Conservation (phyloP, 2,797 vertebrate genomes). For the Sebastes steindachneri region DNA sequence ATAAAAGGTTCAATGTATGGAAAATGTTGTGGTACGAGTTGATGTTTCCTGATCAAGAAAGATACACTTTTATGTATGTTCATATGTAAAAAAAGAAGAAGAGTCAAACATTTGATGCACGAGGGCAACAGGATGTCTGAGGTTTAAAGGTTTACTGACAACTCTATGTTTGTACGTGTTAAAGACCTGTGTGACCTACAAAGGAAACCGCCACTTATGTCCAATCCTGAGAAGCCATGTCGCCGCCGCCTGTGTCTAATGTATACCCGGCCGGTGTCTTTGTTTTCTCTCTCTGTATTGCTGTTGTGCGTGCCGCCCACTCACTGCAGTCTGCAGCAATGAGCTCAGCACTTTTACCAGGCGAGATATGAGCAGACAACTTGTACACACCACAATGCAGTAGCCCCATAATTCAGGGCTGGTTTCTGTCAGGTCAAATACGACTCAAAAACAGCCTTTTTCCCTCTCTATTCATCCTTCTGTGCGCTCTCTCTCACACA, state of each 20-base stretch:
- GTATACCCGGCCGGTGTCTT: not conserved
- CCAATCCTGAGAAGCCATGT: not conserved
- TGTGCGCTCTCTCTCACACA: not conserved
- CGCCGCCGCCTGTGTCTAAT: not conserved
- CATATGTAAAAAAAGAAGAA: not conserved
- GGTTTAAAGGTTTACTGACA: not conserved
- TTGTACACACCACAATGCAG: constrained; percentile 22
- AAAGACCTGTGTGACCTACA: not conserved
- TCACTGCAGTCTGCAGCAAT: constrained; percentile 50
- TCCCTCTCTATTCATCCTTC: not conserved
- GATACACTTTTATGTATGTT: not conserved
- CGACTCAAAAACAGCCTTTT: not conserved
- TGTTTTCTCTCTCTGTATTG: not conserved
- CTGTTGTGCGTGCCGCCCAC: constrained; percentile 48
- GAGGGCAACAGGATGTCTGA: not conserved
- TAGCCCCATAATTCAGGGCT: constrained; percentile 11
- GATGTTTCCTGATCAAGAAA: not conserved
- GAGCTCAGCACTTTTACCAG: constrained; percentile 49
- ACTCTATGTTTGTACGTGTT: fast-evolving
- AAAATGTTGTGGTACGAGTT: not conserved
- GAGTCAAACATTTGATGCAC: not conserved
- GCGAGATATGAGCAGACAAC: constrained; percentile 31
- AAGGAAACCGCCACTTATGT: not conserved
- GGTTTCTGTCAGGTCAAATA: constrained; percentile 29
- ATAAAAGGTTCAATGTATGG: constrained; percentile 92